Conservation (phyloP, 2,888 invertebrate species). For the Drosophila subquinaria region DNA sequence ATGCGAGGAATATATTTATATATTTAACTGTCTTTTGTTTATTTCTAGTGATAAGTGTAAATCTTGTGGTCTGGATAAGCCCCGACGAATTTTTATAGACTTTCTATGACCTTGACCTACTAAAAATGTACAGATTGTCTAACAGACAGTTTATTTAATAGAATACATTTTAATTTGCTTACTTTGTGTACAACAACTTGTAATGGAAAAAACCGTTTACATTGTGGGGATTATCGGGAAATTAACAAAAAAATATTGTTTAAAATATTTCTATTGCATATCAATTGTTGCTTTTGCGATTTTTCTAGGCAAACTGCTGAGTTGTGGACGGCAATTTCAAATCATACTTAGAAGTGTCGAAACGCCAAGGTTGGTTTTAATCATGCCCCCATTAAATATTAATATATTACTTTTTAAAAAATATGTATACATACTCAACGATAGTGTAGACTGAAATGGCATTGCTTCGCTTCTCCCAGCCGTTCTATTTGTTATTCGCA, state of each 20-base stretch:
- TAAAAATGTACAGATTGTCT: slow-evolving; percentile 1
- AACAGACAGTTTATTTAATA: background rate
- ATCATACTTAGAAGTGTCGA: slow-evolving; percentile 9
- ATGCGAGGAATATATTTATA: background rate
- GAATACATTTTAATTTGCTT: background rate
- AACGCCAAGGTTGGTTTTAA: slow-evolving; percentile 69
- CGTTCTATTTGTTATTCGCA: slow-evolving; percentile 40
- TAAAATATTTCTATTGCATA: background rate
- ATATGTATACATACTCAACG: slow-evolving; percentile 26
- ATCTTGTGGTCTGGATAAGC: slow-evolving; percentile 20
- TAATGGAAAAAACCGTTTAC: background rate
- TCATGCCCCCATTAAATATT: slow-evolving; percentile 68
- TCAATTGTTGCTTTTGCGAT: slow-evolving; percentile 2
- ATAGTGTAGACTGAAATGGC: slow-evolving; percentile 49
- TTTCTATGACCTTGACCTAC: slow-evolving; percentile 57
- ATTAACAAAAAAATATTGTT: background rate
- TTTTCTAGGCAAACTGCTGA: slow-evolving; percentile 39
- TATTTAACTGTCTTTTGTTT: background rate
- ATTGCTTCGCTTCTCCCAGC: slow-evolving; percentile 39
- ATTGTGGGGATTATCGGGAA: slow-evolving; percentile 7
- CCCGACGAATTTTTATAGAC: background rate
- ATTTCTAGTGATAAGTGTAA: slow-evolving; percentile 16
- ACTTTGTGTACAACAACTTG: background rate
- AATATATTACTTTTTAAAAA: slow-evolving; percentile 45
- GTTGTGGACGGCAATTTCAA: background rate